Evolutionary conservation across 30 jellyfish, hydroid and myxozoan genomes (phyloP).

Genomic region (Chironex yamaguchii): DNA sequence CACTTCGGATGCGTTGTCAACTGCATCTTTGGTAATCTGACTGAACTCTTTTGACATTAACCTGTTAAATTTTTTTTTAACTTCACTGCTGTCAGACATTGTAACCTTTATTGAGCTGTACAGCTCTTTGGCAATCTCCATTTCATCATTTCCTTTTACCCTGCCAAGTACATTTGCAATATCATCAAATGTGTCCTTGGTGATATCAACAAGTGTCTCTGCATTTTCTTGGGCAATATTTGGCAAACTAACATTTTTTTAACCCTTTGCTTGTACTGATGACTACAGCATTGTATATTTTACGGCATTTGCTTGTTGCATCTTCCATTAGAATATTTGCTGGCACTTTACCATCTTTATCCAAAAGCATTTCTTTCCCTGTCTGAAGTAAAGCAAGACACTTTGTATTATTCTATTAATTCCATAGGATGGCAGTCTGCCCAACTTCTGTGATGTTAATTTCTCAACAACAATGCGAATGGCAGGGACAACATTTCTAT

Average conservation of each 20-base stretch:
- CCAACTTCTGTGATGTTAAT: background rate
- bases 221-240: background rate
- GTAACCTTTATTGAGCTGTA: background rate
- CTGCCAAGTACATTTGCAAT: background rate
- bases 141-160: background rate
- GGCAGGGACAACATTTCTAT: slow-evolving; percentile 2
- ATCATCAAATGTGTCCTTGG: background rate
- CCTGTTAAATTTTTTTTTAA: background rate
- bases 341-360: background rate
- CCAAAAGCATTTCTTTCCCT: background rate
- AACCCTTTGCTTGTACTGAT: background rate
- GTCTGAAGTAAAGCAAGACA: background rate
- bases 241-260: background rate
- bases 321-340: background rate
- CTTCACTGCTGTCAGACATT: slow-evolving; percentile 8
- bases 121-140: background rate
- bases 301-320: background rate
- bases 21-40: background rate
- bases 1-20: background rate
- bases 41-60: background rate
- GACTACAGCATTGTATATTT: background rate
- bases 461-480: slow-evolving; percentile 3
- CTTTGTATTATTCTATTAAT: slow-evolving; percentile 12
- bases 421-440: slow-evolving; percentile 32
- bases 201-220: background rate